Conservation (phyloP, 1,140 invertebrate genomes). For the Neodiprion lecontei region DNA sequence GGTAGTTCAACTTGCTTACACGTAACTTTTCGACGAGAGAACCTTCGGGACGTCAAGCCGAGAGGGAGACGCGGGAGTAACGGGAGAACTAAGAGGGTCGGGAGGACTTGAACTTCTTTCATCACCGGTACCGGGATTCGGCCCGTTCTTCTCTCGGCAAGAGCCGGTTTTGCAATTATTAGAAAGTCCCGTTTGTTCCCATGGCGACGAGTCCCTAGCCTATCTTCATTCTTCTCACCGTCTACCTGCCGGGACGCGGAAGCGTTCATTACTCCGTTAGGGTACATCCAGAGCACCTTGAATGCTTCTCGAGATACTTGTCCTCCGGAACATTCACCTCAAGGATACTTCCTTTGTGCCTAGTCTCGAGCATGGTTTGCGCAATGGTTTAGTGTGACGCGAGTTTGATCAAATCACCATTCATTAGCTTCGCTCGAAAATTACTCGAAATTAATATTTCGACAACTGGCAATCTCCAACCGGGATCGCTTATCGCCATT, state of each 20-base stretch:
- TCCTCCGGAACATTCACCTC: background rate
- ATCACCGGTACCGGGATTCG: background rate
- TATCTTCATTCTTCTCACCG: background rate
- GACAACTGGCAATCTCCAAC: no score
- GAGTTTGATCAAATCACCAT: no score
- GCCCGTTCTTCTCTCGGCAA: background rate
- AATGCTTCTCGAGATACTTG: background rate
- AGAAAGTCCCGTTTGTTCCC: background rate
- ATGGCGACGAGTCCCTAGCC: background rate
- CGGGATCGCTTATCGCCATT: no score
- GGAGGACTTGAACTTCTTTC: constrained; percentile 4
- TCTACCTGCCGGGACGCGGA: no score
- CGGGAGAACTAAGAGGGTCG: background rate
- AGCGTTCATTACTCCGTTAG: background rate
- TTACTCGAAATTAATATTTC: no score
- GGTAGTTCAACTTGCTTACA: background rate
- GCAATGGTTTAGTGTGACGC: no score
- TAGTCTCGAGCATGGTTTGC: no score
- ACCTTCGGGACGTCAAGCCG: background rate
- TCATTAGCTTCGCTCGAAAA: no score
- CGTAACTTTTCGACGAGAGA: background rate
- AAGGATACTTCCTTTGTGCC: background rate
- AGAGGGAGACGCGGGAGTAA: background rate
- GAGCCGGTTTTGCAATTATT: constrained; percentile 3
- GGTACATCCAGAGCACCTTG: background rate